Evolutionary conservation across 2,797 vertebrate species (phyloP).

Genomic region (Chrysolophus pictus): DNA sequence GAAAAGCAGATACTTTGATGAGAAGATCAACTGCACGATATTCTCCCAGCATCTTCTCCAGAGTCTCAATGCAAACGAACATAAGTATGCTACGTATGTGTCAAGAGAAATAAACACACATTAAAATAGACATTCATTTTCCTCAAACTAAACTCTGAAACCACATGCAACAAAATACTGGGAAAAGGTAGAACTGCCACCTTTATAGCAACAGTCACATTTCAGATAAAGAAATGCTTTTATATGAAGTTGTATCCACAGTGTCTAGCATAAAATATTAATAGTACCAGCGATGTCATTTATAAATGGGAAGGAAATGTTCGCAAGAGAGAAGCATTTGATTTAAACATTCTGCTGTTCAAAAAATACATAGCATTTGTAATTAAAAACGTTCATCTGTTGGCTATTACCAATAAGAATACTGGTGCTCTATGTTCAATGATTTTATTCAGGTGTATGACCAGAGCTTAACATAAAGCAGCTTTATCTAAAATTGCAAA

Average conservation of each 20-base stretch:
- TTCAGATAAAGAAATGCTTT: conserved; percentile 55
- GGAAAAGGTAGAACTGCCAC: conserved; percentile 29
- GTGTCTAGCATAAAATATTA: conserved; percentile 59
- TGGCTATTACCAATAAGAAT: neutral
- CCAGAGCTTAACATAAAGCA: neutral
- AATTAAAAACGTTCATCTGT: conserved; percentile 42
- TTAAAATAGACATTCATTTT: conserved; percentile 62
- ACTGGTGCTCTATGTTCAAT: neutral
- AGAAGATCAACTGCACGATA: conserved; percentile 58
- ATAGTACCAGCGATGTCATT: neutral
- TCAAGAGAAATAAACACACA: conserved; percentile 71
- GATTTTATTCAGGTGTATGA: neutral
- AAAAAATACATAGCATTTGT: conserved; percentile 5
- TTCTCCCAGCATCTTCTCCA: conserved; percentile 60
- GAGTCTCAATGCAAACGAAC: conserved; percentile 65
- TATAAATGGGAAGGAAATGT: neutral
- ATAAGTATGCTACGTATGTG: neutral
- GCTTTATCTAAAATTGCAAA: neutral
- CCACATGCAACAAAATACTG: conserved; percentile 15
- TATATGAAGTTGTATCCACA: conserved; percentile 43
- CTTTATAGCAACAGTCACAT: conserved; percentile 35
- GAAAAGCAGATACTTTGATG: conserved; percentile 60
- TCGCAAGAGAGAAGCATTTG: neutral
- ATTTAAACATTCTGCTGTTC: neutral
- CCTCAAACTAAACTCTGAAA: conserved; percentile 45